Percentiles rank a stretch among this genome's conserved stretches.
phyloP scores from a whole-genome alignment of 2,797 vertebrate species.

The Macrochelys suwanniensis region DNA sequence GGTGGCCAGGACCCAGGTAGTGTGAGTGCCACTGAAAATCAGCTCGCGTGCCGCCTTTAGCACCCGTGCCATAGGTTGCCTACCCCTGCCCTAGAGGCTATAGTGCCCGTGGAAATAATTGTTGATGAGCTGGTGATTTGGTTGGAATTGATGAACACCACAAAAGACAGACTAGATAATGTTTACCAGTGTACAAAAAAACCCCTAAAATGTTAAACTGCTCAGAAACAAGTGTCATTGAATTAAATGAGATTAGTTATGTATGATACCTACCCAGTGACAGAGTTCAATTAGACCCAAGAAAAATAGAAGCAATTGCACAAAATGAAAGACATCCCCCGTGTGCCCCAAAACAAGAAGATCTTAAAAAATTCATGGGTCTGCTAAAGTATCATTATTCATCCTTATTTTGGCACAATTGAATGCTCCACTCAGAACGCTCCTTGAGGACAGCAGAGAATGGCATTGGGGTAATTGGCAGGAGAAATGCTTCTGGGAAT shows the following conservation, averaged over 20 bases:
- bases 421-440: neutral
- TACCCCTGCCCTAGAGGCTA: neutral
- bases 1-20: no score
- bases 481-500: neutral
- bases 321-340: neutral
- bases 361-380: fast-evolving
- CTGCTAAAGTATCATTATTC: neutral
- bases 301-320: neutral
- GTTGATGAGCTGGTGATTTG: neutral
- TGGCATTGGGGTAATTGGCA: neutral
- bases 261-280: neutral
- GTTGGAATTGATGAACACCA: neutral
- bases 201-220: neutral
- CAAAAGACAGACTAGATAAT: neutral
- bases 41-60: no score
- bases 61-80: no score
- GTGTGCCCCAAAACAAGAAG: neutral
- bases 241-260: neutral
- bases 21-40: no score
- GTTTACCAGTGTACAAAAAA: neutral
- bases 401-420: slow-evolving; percentile 13
- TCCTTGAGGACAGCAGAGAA: neutral
- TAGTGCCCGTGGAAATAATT: neutral
- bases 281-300: neutral
- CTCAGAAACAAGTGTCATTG: neutral